These are phyloP conservation scores for Gobius niger DNA, from an alignment of 2,113 vertebrate genomes.

Conservation along the genomic window DNA sequence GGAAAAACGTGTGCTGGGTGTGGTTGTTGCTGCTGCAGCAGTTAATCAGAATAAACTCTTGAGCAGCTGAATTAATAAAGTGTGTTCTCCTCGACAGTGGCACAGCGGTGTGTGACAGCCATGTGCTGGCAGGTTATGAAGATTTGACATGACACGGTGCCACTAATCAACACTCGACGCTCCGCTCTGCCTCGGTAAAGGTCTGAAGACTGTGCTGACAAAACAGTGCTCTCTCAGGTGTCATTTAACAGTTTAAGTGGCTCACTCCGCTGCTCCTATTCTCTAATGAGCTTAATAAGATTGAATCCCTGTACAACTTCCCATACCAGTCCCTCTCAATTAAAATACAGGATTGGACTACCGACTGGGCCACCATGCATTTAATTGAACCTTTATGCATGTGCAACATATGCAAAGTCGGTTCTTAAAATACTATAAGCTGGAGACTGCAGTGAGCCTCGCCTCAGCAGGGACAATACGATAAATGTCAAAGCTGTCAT, in stretches of 20 bases:
- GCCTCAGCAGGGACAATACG: slow-evolving; percentile 1
- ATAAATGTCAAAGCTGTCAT: slow-evolving; percentile 24
- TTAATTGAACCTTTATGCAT: slow-evolving; percentile 4
- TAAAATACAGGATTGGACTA: neutral
- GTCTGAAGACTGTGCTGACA: slow-evolving; percentile 30
- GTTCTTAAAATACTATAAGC: neutral
- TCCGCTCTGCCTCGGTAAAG: slow-evolving; percentile 13
- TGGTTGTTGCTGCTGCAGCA: neutral
- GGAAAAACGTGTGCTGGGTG: neutral
- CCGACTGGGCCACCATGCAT: slow-evolving; percentile 6
- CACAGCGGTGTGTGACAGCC: neutral
- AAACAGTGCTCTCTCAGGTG: slow-evolving; percentile 20
- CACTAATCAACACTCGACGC: slow-evolving; percentile 24
- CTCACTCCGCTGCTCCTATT: slow-evolving; percentile 16
- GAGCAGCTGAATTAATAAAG: neutral
- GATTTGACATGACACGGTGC: slow-evolving; percentile 21
- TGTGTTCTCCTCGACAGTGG: neutral
- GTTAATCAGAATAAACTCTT: neutral
- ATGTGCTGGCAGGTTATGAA: slow-evolving; percentile 5
- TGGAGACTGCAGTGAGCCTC: neutral
- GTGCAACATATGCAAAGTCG: slow-evolving; percentile 3
- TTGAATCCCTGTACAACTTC: slow-evolving; percentile 23
- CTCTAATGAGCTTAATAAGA: slow-evolving; percentile 41
- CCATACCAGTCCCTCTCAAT: slow-evolving; percentile 9
- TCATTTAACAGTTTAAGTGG: slow-evolving; percentile 16